These are phyloP conservation scores for Drosophila macrospina DNA, from an alignment of 2,888 invertebrate genomes.

Conservation along the genomic window DNA sequence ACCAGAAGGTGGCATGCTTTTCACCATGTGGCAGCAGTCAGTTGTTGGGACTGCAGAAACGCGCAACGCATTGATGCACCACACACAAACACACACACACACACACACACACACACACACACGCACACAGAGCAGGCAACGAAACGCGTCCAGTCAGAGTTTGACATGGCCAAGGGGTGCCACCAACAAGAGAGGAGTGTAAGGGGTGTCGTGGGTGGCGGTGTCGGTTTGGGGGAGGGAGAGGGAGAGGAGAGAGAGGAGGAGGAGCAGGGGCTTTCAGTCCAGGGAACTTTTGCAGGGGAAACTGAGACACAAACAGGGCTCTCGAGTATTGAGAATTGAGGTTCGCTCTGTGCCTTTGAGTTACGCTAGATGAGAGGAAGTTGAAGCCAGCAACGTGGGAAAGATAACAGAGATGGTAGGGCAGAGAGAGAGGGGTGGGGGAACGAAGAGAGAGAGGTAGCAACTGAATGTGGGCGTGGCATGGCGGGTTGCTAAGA, in stretches of 20 bases:
- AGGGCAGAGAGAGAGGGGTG: background rate
- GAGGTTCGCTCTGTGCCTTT: slow-evolving; percentile 5
- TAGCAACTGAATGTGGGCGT: no score
- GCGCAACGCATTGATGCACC: slow-evolving; percentile 44
- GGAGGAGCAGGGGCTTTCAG: no score
- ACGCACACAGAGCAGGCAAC: background rate
- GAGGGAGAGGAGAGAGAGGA: no score
- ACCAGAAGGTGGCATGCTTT: slow-evolving; percentile 6
- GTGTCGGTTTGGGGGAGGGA: no score
- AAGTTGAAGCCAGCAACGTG: background rate
- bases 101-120: no score
- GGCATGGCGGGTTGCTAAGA: background rate
- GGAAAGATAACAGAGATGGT: background rate
- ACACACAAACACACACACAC: slow-evolving; percentile 1
- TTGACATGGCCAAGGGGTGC: background rate
- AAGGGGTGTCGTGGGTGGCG: no score
- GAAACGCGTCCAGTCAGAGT: slow-evolving; percentile 1
- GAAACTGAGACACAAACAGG: slow-evolving; percentile 31
- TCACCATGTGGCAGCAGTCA: slow-evolving; percentile 18
- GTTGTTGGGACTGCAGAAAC: slow-evolving; percentile 11
- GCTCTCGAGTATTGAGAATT: slow-evolving; percentile 15
- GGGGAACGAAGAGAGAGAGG: no score
- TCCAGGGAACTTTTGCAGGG: background rate
- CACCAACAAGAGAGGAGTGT: no score
- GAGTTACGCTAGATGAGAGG: background rate